phyloP scores from a whole-genome alignment of 2,888 invertebrate genomes.

The Doris montereyensis region DNA sequence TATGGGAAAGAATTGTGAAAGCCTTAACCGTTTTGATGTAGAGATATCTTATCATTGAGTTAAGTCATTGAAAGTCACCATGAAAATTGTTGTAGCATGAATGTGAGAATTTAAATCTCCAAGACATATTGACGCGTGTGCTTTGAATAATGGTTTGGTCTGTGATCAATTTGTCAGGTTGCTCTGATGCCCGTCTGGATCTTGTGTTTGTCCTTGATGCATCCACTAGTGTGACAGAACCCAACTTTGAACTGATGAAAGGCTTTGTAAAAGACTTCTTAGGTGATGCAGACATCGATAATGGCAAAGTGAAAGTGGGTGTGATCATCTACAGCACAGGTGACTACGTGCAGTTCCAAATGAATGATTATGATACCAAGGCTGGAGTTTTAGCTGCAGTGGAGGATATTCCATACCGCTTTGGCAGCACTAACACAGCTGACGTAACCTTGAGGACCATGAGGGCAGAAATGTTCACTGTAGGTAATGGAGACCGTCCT shows the following conservation, averaged over 20 bases:
- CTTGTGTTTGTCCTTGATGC: constrained; percentile 64
- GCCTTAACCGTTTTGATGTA: too few species aligned
- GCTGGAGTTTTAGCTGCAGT: constrained; percentile 54
- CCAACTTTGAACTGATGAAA: constrained; percentile 55
- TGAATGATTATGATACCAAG: constrained; percentile 52
- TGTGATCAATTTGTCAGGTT: constrained; percentile 43
- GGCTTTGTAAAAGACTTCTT: constrained; percentile 54
- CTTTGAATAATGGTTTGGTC: too few species aligned
- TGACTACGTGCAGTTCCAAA: constrained; percentile 55
- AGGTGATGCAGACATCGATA: constrained; percentile 53
- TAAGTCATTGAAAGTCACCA: too few species aligned
- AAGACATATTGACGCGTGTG: too few species aligned
- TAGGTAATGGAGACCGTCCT: constrained; percentile 57
- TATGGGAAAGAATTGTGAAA: too few species aligned
- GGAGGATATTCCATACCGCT: constrained; percentile 50
- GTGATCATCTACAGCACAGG: constrained; percentile 59
- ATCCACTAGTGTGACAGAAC: constrained; percentile 60
- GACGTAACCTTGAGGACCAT: constrained; percentile 58
- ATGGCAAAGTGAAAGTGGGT: constrained; percentile 60
- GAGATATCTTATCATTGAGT: too few species aligned
- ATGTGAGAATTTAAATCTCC: too few species aligned
- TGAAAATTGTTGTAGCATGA: too few species aligned
- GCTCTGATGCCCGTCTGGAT: constrained; percentile 53
- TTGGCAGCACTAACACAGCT: constrained; percentile 68
- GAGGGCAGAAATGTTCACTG: constrained; percentile 58